Conservation (phyloP, 1,140 invertebrate species). For the Marisa cornuarietis region DNA sequence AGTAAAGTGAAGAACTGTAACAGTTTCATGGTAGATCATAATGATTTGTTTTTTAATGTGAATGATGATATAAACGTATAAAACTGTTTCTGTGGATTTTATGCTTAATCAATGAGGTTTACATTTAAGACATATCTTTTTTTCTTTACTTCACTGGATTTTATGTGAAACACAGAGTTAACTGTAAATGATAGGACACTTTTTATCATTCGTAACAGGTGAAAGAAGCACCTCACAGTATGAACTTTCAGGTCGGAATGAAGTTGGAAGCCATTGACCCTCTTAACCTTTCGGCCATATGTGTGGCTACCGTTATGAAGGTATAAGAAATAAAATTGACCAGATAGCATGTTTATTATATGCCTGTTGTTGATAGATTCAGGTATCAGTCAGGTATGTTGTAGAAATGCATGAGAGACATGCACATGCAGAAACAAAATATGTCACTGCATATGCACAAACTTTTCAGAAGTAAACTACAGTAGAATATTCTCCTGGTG, state of each 20-base stretch:
- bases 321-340: constrained; percentile 51
- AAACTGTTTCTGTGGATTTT: no score
- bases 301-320: constrained; percentile 93
- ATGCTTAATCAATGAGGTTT: neutral
- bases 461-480: no score
- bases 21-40: no score
- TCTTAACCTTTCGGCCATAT: constrained; percentile 91
- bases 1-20: no score
- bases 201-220: constrained; percentile 32
- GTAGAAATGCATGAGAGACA: no score
- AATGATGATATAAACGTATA: no score
- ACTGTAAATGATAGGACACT: no score
- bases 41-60: no score
- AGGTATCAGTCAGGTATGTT: no score
- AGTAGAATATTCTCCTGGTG: neutral
- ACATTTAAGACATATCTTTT: neutral
- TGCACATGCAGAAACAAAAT: no score
- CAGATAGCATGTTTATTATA: neutral
- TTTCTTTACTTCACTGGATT: neutral
- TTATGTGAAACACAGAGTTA: neutral
- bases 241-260: constrained; percentile 85
- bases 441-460: no score
- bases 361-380: neutral
- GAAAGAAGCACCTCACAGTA: constrained; percentile 54
- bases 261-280: constrained; percentile 97